Percentiles rank a stretch among this genome's conserved stretches.
phyloP scores from a whole-genome alignment of 2,888 invertebrate species.

The Melanargia galathea region DNA sequence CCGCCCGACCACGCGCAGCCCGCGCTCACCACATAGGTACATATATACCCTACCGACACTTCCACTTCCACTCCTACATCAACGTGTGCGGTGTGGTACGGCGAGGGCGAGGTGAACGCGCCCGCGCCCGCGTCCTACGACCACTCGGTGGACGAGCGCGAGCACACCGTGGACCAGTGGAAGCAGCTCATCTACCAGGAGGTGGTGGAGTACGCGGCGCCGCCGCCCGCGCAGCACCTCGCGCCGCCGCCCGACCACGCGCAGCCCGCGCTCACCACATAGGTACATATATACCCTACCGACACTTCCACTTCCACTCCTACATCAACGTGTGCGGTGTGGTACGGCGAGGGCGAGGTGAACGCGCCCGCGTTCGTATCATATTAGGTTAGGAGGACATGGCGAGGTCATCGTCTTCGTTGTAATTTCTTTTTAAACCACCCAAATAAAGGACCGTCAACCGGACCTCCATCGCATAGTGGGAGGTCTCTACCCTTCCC shows the following conservation, averaged over 20 bases:
- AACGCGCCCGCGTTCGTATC: constrained; percentile 99
- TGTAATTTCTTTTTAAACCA: too few species aligned
- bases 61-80: constrained; percentile 93
- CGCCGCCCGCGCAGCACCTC: constrained; percentile 54
- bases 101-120: constrained; percentile 99
- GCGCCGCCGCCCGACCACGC: constrained; percentile 57
- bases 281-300: too few species aligned
- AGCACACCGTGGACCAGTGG: constrained; percentile 99
- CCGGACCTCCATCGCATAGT: too few species aligned
- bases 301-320: too few species aligned
- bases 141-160: constrained; percentile 98
- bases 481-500: too few species aligned
- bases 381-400: too few species aligned
- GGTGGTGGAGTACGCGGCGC: constrained; percentile 95
- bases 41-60: too few species aligned
- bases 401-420: too few species aligned
- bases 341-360: constrained; percentile 99
- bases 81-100: constrained; percentile 97
- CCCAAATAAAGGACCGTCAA: too few species aligned
- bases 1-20: too few species aligned
- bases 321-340: constrained; percentile 96
- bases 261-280: constrained; percentile 67
- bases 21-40: too few species aligned
- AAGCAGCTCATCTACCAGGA: constrained; percentile 99
- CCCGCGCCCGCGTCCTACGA: constrained; percentile 99